Conservation (phyloP, 2,797 vertebrate genomes). For the Cirrhinus mrigala region DNA sequence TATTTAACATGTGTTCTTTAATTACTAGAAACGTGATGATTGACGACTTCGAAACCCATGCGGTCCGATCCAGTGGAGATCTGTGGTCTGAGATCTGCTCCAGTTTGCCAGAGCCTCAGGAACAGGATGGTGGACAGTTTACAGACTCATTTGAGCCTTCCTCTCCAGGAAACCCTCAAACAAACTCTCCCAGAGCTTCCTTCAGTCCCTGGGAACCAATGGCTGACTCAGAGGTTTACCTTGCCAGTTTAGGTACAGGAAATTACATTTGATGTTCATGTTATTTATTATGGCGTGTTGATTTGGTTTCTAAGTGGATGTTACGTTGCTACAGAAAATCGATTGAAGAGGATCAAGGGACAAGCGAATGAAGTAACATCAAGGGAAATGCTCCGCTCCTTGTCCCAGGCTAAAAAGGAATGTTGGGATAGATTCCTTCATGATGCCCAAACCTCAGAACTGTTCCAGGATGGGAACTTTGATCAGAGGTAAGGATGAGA, state of each 20-base stretch:
- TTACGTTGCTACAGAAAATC: conserved; percentile 84
- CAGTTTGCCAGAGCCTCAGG: conserved; percentile 75
- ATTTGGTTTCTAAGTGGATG: background rate
- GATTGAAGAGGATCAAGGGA: conserved; percentile 91
- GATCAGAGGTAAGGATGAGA: conserved; percentile 85
- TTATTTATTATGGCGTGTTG: background rate
- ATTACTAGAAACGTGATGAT: conserved; percentile 74
- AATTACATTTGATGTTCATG: background rate
- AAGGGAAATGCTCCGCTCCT: conserved; percentile 92
- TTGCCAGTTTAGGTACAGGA: conserved; percentile 89
- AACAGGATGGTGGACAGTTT: conserved; percentile 76
- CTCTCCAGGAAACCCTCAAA: conserved; percentile 51
- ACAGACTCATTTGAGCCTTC: conserved; percentile 86
- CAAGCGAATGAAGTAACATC: conserved; percentile 92
- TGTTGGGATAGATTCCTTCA: conserved; percentile 97
- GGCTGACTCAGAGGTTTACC: conserved; percentile 91
- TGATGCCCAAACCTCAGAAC: conserved; percentile 88
- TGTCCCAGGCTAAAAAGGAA: conserved; percentile 96
- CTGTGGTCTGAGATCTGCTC: conserved; percentile 95
- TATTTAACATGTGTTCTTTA: background rate
- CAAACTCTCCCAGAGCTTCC: conserved; percentile 52
- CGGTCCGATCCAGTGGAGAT: conserved; percentile 82
- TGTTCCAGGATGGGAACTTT: conserved; percentile 86
- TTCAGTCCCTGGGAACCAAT: conserved; percentile 89
- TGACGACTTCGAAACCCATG: conserved; percentile 80